phyloP scores from a whole-genome alignment of 2,888 invertebrate genomes.

The Hyles lineata region DNA sequence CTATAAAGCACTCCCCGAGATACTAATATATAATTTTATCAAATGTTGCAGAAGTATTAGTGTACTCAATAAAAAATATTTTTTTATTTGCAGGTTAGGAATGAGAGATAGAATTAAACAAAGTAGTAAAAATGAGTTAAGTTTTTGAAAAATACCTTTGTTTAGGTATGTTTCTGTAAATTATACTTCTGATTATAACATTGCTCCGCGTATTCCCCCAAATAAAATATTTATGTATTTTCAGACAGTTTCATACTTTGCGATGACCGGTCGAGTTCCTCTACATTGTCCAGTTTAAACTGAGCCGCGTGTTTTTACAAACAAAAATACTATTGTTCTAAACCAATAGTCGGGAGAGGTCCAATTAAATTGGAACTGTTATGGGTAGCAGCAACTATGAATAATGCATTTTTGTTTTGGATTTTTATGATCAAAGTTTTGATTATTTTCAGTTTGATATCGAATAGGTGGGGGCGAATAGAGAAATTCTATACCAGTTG shows the following conservation, averaged over 20 bases:
- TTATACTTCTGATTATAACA: conserved; percentile 40
- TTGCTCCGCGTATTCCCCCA: conserved; percentile 52
- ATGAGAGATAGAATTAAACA: too few relatives aligned
- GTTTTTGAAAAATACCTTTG: background rate
- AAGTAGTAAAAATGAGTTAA: background rate
- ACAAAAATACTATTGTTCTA: conserved; percentile 54
- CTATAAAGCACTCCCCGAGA: too few relatives aligned
- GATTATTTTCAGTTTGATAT: conserved; percentile 83
- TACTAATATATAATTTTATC: too few relatives aligned
- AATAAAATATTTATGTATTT: conserved; percentile 84
- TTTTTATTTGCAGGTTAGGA: too few relatives aligned
- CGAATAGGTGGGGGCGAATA: conserved; percentile 62
- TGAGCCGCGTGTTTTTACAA: conserved; percentile 59
- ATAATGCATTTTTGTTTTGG: conserved; percentile 86
- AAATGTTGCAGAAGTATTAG: too few relatives aligned
- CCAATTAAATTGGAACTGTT: conserved; percentile 61
- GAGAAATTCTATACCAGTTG: conserved; percentile 28
- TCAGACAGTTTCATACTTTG: conserved; percentile 80
- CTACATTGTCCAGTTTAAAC: conserved; percentile 60
- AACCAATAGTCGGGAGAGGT: conserved; percentile 48
- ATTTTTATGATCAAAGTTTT: conserved; percentile 85
- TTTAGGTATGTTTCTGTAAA: conserved; percentile 2
- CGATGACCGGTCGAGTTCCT: conserved; percentile 71
- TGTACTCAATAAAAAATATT: too few relatives aligned
- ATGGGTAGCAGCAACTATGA: conserved; percentile 79